A percentile compares a stretch with the other conserved stretches of the same genome.
Conservation (phyloP, 37 sponge, comb jelly and placozoan species). For the Aphrocallistes beatrix region DNA sequence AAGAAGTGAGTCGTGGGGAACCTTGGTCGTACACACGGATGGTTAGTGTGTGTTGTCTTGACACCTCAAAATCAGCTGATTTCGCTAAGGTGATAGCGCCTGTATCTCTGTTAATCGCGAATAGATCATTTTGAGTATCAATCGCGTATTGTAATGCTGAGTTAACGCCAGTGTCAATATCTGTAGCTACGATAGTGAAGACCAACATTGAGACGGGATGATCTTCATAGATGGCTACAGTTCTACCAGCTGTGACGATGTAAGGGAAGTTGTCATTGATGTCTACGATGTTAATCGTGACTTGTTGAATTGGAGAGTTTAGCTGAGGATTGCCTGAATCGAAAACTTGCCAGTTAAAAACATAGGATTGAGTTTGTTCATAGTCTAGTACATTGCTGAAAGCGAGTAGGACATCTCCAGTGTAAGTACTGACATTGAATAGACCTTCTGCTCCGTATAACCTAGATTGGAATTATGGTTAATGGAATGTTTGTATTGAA, state of each 20-base stretch:
- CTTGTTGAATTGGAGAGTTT: background rate
- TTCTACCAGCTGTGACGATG: conserved; percentile 21
- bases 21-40: conserved; percentile 28
- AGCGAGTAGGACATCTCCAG: background rate
- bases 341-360: background rate
- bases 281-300: conserved; percentile 14
- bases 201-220: background rate
- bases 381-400: background rate
- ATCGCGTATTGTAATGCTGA: background rate
- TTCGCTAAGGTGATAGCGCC: background rate
- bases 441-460: background rate
- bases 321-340: background rate
- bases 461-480: too few species aligned
- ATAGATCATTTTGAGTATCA: background rate
- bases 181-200: conserved; percentile 18
- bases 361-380: background rate
- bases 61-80: background rate
- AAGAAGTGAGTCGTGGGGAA: background rate
- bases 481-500: too few species aligned
- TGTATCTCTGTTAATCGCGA: background rate
- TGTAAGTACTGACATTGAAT: background rate
- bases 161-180: conserved; percentile 33
- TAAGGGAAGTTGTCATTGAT: conserved; percentile 62
- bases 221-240: conserved; percentile 26
- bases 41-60: background rate